Conservation (phyloP, 1,140 invertebrate genomes). For the Monochamus saltuarius region DNA sequence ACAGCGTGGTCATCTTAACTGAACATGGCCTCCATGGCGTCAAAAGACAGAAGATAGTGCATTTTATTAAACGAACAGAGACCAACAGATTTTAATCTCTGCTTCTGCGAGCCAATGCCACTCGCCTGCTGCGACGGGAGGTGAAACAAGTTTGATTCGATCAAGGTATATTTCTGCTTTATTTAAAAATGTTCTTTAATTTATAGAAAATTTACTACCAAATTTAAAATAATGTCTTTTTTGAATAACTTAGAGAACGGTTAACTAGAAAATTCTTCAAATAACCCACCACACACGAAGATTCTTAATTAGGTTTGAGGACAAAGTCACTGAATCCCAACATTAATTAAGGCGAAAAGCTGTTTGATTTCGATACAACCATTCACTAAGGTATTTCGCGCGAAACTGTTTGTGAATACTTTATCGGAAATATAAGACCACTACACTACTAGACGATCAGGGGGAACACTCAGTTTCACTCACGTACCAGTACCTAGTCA, state of each 20-base stretch:
- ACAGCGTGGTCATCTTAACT: constrained; percentile 19
- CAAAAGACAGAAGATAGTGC: constrained; percentile 22
- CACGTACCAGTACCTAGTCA: constrained; percentile 22
- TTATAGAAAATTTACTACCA: no score
- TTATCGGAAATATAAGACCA: constrained; percentile 26
- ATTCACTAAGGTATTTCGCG: constrained; percentile 16
- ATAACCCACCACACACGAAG: constrained; percentile 17
- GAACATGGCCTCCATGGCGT: constrained; percentile 28
- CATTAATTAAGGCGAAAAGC: not conserved
- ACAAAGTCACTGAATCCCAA: not conserved
- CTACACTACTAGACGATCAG: constrained; percentile 21
- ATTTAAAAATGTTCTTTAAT: not conserved
- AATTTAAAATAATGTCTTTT: no score
- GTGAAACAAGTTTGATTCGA: constrained; percentile 39
- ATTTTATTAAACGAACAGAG: constrained; percentile 12
- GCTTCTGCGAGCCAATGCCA: constrained; percentile 3
- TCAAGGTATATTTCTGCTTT: not conserved
- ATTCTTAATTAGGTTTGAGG: not conserved
- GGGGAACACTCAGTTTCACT: constrained; percentile 27
- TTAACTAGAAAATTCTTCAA: constrained; percentile 2
- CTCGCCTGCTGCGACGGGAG: constrained; percentile 32
- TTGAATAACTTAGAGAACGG: no score
- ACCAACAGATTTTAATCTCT: constrained; percentile 8
- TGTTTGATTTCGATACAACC: not conserved
- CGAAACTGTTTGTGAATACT: constrained; percentile 25